These are phyloP conservation scores for Drosophila eugracilis DNA, from an alignment of 1,140 invertebrate species.

Conservation along the genomic window DNA sequence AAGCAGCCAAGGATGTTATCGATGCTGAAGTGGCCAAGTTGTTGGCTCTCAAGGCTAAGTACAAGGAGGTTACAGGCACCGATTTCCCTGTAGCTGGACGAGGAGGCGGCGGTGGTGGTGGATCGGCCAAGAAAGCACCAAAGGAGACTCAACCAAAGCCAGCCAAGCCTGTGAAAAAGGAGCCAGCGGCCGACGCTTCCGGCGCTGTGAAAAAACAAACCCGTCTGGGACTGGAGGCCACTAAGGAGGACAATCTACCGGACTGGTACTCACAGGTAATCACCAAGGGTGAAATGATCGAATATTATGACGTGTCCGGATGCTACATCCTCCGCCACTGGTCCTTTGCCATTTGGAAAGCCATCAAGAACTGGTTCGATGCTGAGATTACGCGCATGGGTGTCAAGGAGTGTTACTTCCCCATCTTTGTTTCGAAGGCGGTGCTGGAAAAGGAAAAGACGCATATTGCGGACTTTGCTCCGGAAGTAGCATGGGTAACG, in stretches of 20 bases:
- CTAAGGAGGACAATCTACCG: constrained; percentile 96
- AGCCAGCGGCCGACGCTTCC: constrained; percentile 70
- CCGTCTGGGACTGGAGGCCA: constrained; percentile 95
- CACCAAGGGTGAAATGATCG: constrained; percentile 99
- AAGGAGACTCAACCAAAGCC: constrained; percentile 60
- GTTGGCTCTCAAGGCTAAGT: constrained; percentile 91
- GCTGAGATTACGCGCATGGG: constrained; percentile 95
- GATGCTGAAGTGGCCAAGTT: constrained; percentile 91
- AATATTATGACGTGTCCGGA: constrained; percentile 99
- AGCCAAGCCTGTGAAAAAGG: constrained; percentile 68
- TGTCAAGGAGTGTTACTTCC: constrained; percentile 99
- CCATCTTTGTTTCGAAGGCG: constrained; percentile 96
- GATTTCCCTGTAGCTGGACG: constrained; percentile 87
- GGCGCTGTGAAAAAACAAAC: constrained; percentile 93
- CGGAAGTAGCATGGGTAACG: constrained; percentile 99
- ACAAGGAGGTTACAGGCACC: constrained; percentile 90
- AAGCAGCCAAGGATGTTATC: constrained; percentile 86
- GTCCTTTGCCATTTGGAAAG: constrained; percentile 98
- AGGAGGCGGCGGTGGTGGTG: constrained; percentile 73
- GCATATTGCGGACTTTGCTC: constrained; percentile 99
- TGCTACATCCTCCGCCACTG: constrained; percentile 99
- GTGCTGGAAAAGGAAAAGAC: constrained; percentile 98
- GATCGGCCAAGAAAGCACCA: constrained; percentile 65
- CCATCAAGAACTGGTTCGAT: constrained; percentile 96
- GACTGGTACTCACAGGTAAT: constrained; percentile 99